A percentile compares a stretch with the other conserved stretches of the same genome.
Conservation (phyloP, 2,113 vertebrate genomes). For the Thinocorus orbignyianus region DNA sequence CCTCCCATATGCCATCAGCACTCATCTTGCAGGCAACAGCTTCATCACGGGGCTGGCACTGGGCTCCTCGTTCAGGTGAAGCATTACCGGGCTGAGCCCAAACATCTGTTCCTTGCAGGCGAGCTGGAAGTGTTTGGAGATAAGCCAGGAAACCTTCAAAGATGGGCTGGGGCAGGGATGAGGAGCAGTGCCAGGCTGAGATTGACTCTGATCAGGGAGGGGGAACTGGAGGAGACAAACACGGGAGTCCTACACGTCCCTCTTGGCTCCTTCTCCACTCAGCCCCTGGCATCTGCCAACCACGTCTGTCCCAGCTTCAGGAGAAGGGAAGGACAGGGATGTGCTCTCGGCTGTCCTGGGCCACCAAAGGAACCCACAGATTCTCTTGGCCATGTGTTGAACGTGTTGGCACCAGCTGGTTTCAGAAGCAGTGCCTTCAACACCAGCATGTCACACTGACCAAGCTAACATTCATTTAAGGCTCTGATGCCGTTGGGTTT, state of each 20-base stretch:
- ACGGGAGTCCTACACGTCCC: background rate
- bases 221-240: background rate
- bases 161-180: background rate
- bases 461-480: background rate
- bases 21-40: slow-evolving; percentile 34
- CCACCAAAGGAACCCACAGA: background rate
- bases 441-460: background rate
- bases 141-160: background rate
- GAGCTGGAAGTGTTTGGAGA: background rate
- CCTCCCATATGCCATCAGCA: slow-evolving; percentile 31
- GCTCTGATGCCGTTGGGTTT: background rate
- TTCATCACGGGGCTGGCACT: background rate
- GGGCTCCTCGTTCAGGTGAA: slow-evolving; percentile 4
- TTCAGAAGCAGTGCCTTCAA: background rate
- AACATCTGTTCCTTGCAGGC: slow-evolving; percentile 28
- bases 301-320: rapidly evolving
- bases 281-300: background rate
- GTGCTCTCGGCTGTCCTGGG: background rate
- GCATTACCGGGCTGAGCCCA: background rate
- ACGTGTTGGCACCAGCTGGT: background rate
- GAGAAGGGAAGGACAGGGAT: background rate
- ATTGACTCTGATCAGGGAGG: background rate
- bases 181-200: background rate
- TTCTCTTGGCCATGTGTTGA: background rate
- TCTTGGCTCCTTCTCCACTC: background rate